Conservation (phyloP, 2,797 vertebrate genomes). For the Artibeus jamaicensis region DNA sequence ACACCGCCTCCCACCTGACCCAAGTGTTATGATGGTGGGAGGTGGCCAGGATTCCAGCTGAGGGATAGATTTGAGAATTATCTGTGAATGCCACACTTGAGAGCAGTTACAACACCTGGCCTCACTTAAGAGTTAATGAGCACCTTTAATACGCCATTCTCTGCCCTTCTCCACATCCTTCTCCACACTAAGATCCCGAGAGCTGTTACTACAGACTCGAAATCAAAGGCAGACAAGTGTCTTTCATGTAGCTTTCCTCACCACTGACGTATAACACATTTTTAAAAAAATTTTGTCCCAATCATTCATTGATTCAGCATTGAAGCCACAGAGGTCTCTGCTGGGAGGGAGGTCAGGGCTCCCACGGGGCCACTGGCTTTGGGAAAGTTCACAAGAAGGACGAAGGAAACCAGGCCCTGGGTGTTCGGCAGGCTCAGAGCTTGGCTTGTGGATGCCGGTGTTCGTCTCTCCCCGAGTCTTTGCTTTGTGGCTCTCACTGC, state of each 20-base stretch:
- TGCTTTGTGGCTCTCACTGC: no score
- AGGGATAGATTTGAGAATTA: background rate
- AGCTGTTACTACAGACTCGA: background rate
- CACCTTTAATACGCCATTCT: no score
- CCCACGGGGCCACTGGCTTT: fast-evolving
- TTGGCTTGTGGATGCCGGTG: fast-evolving
- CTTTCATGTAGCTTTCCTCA: background rate
- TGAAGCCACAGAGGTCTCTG: fast-evolving
- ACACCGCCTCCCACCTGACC: background rate
- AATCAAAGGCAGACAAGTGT: background rate
- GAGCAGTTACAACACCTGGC: no score
- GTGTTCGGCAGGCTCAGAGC: background rate
- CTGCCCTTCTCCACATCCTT: background rate
- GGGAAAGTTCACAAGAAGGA: background rate
- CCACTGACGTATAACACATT: fast-evolving
- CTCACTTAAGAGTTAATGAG: background rate
- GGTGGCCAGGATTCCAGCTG: background rate
- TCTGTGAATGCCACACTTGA: fast-evolving
- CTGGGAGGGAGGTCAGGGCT: background rate
- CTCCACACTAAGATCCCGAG: background rate
- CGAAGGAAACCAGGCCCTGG: background rate
- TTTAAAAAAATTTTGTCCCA: background rate
- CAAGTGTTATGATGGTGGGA: fast-evolving
- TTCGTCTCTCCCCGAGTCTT: background rate
- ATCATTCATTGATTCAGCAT: background rate